Percentiles rank a stretch among this genome's conserved stretches.
Evolutionary conservation across 2,797 vertebrate genomes (phyloP).

Genomic region (Rhinatrema bivittatum): DNA sequence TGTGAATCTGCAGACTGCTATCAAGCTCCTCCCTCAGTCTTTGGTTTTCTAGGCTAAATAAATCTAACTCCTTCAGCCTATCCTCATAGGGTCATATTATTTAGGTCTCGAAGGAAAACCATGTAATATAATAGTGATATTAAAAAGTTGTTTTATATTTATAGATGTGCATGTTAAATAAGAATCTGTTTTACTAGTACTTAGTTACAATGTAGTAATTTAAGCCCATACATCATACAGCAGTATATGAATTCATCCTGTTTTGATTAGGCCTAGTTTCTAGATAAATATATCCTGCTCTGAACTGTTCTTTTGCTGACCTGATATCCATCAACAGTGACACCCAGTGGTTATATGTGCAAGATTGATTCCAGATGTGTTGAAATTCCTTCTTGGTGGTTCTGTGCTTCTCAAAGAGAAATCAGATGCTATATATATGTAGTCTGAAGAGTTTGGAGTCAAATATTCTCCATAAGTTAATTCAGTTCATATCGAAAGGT

Average conservation of each 20-base stretch:
- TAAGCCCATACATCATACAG: background rate
- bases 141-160: rapidly evolving
- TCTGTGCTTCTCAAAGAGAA: conserved; percentile 48
- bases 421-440: conserved; percentile 39
- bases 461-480: conserved; percentile 17
- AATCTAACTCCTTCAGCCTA: too few relatives aligned
- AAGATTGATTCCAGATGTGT: conserved; percentile 47
- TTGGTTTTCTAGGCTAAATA: too few relatives aligned
- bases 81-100: too few relatives aligned
- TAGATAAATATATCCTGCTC: conserved; percentile 18
- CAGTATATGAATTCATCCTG: conserved; percentile 10
- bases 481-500: too few relatives aligned
- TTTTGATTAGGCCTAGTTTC: conserved; percentile 25
- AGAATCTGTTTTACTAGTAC: background rate
- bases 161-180: background rate
- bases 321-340: conserved; percentile 49
- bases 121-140: too few relatives aligned
- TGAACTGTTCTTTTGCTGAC: conserved; percentile 16
- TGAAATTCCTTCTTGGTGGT: conserved; percentile 34
- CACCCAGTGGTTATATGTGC: conserved; percentile 43
- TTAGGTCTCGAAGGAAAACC: too few relatives aligned
- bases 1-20: too few relatives aligned
- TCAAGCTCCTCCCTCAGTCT: too few relatives aligned
- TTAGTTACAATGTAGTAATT: conserved; percentile 20
- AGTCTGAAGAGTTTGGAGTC: conserved; percentile 32